Evolutionary conservation across 2,113 vertebrate species (phyloP), one percentile per base, ranked within the genome.

Genomic region (Crotalus tigris): DNA sequence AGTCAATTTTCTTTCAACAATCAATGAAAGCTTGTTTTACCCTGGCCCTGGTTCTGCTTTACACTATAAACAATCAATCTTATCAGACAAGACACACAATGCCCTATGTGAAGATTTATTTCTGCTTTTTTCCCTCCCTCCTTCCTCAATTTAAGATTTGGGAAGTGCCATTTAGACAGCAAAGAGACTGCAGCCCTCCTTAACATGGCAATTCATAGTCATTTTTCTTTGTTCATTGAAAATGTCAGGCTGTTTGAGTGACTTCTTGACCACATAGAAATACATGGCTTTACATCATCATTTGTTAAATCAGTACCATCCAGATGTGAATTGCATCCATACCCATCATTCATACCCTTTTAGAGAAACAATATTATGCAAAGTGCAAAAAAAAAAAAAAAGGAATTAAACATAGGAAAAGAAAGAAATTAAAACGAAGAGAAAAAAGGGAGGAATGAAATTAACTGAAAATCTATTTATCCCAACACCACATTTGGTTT

Each of bases 51-150:
- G 95, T 94, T 91, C 94, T 96, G 94, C 58, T 89, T 92, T 57
- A 3, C 1, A 12, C 95, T 94, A 54, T 92, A 93, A 97, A 95
- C 96, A 95, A 96, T 97, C 95, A 94, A 96, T 95, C 93, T 96
- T 95, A 94, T 93, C 95, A 95, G 94, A 93, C 92, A 94, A 95
- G 93, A 92, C 95, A 94, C 53, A 24, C 92, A 89, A 91, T 92
- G 53, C 69, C 57, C 58, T 95, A 90, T 91, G 11, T 93, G 90
- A 54, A 93, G 69, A 55, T 57, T 89, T 89, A 87, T 94, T 81
- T 81, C 33, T 81, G 75, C 75, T 44, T 21, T 3, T 19, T 19
- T 64, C n/a, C 7, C 49, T 51, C 24, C 92, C n/a, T 29, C 54
- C 85, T 21, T 55, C 46, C 8, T 53, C 46, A 69, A 12, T 90